These are phyloP conservation scores for Mastomys coucha DNA, from an alignment of 2,113 vertebrate species.

Conservation along the genomic window DNA sequence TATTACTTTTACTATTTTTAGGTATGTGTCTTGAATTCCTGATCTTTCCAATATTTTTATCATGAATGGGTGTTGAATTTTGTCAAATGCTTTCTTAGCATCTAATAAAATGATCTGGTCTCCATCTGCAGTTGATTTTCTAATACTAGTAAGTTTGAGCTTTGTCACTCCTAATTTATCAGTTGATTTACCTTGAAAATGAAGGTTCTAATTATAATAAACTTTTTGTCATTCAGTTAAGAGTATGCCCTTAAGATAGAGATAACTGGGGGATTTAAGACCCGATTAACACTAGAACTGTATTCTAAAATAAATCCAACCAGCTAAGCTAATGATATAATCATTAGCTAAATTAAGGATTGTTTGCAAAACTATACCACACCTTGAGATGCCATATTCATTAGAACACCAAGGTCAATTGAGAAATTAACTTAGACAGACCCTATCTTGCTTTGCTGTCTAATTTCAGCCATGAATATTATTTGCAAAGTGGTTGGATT, in stretches of 20 bases:
- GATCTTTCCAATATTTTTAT: too few relatives aligned
- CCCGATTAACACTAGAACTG: background rate
- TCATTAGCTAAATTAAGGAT: background rate
- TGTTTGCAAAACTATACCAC: background rate
- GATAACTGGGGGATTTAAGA: background rate
- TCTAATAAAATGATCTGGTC: too few relatives aligned
- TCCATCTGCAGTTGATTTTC: background rate
- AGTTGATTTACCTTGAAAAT: background rate
- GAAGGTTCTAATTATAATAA: background rate
- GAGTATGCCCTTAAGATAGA: slow-evolving; percentile 14
- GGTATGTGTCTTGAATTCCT: too few relatives aligned
- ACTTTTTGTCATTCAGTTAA: slow-evolving; percentile 14
- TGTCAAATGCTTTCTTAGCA: too few relatives aligned
- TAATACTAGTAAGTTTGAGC: background rate
- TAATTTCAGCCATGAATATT: slow-evolving; percentile 24
- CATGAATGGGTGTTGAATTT: too few relatives aligned
- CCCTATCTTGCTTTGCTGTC: background rate
- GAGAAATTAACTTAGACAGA: background rate
- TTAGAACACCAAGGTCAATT: slow-evolving; percentile 23
- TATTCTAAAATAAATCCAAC: slow-evolving; percentile 34
- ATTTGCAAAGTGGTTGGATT: background rate
- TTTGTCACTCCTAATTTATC: slow-evolving; percentile 19
- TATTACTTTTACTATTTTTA: too few relatives aligned
- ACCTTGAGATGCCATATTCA: background rate
- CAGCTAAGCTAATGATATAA: background rate